A percentile compares a stretch with the other conserved stretches of the same genome.
Conservation (phyloP, 2,888 invertebrate genomes). For the Trichacis sp. region DNA sequence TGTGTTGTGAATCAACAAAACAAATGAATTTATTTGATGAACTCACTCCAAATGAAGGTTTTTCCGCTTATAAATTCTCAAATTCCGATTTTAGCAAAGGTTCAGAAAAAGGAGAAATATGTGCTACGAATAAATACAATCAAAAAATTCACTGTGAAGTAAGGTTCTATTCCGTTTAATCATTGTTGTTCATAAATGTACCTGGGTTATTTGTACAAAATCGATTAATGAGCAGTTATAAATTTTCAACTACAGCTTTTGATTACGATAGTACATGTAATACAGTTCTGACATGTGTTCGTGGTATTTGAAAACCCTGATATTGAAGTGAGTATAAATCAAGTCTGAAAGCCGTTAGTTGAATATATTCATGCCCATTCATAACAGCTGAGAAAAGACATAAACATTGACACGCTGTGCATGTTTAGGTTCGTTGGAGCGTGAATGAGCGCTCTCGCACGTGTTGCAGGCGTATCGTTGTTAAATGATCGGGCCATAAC, state of each 20-base stretch:
- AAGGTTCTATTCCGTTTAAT: too few species aligned
- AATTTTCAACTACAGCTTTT: too few species aligned
- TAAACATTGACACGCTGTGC: neutral
- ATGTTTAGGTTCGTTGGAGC: slow-evolving; percentile 1
- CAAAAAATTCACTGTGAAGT: too few species aligned
- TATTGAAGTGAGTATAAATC: neutral
- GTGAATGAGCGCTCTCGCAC: slow-evolving; percentile 4
- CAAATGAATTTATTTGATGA: too few species aligned
- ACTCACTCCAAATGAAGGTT: too few species aligned
- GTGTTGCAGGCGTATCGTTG: slow-evolving; percentile 1
- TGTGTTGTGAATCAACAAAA: too few species aligned
- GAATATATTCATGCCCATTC: neutral
- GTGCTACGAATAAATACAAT: too few species aligned
- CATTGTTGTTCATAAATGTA: too few species aligned
- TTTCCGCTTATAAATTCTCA: too few species aligned
- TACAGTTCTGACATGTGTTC: neutral
- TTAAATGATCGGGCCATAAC: slow-evolving; percentile 6
- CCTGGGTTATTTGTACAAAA: neutral
- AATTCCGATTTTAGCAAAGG: too few species aligned
- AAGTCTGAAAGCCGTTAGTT: neutral
- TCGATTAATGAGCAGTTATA: neutral
- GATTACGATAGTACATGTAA: too few species aligned
- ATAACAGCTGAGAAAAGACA: slow-evolving; percentile 1
- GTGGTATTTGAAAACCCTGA: neutral
- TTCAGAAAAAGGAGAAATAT: too few species aligned